These are phyloP conservation scores for Rhynchophorus ferrugineus DNA, from an alignment of 1,140 invertebrate species.

Conservation along the genomic window DNA sequence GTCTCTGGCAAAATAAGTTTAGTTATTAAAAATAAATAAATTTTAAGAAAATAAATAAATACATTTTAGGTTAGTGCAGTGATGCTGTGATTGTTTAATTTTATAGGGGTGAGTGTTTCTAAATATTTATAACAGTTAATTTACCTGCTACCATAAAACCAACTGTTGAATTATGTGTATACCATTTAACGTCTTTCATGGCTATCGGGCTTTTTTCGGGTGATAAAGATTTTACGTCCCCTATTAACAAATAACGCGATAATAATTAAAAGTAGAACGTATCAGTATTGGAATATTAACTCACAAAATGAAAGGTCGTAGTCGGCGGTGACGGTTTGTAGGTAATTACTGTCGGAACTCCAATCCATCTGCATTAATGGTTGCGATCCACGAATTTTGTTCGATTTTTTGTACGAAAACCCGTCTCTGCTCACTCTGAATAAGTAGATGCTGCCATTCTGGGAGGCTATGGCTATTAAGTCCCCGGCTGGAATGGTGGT, in stretches of 20 bases:
- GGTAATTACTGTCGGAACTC: slow-evolving; percentile 79
- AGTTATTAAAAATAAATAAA: too few species aligned
- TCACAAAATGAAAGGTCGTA: slow-evolving; percentile 87
- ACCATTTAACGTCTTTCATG: slow-evolving; percentile 86
- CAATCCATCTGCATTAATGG: slow-evolving; percentile 81
- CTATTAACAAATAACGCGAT: slow-evolving; percentile 44
- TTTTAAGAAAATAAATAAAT: too few species aligned
- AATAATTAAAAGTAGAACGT: background rate
- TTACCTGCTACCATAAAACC: slow-evolving; percentile 77
- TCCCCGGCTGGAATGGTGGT: slow-evolving; percentile 62
- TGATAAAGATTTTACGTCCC: slow-evolving; percentile 77
- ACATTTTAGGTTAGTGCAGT: too few species aligned
- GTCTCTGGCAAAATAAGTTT: too few species aligned
- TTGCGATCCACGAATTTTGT: slow-evolving; percentile 76
- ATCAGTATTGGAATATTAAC: slow-evolving; percentile 32
- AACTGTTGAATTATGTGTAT: slow-evolving; percentile 74
- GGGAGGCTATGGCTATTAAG: slow-evolving; percentile 81
- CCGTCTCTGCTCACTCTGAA: slow-evolving; percentile 78
- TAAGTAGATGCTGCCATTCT: slow-evolving; percentile 79
- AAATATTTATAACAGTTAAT: too few species aligned
- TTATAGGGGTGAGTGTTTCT: too few species aligned
- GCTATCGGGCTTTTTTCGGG: slow-evolving; percentile 76
- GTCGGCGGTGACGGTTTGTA: slow-evolving; percentile 87
- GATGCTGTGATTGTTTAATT: too few species aligned
- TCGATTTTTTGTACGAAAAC: slow-evolving; percentile 79